Base-by-base conservation (phyloP, 2,113 vertebrate species). In the Actinemys pallida region DNA sequence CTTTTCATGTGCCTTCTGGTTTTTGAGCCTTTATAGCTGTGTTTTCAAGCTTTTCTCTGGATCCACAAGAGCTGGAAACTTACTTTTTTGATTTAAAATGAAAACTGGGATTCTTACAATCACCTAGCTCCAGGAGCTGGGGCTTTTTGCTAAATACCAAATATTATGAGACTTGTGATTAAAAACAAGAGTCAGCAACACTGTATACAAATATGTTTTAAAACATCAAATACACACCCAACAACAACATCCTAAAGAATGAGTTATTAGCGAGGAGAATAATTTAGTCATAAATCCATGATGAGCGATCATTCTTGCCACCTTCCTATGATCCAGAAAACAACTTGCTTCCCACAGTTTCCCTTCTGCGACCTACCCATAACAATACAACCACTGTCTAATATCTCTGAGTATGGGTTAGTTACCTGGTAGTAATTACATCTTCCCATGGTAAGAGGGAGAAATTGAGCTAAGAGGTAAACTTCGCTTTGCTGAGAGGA, bases 101-200 rank as follows among this genome's bases (percentile, higher is more conserved):
- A 35, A 89, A 91, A 59, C 12, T 10, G 69, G 56, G 69, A 59
- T 88, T 95, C n/a, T 90, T 29, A n/a, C 22, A 50, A 59, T 52
- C 42, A 2, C 75, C 86, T 80, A 95, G 90, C 84, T 80, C 5
- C 25, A 91, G 52, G 89, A 89, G 42, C 47, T 59, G 86, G 8
- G 76, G 25, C 8, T 49, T 92, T 92, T 90, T 49, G 79, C 59
- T 54, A 90, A 93, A 83, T 83, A n/a, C 81, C 83, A 91, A 14
- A 52, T 94, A 88, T 31, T 93, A 90, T 35, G 31, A 31, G 87
- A 88, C 59, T 94, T 88, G 24, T 81, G 42, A 24, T 80, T 54
- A 84, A 90, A 93, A 52, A 89, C 81, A 81, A 93, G 75, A 92
- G 52, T 45, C 3, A 91, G 72, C 86, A 56, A 90, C 39, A 65